These are phyloP conservation scores for Heteropelma amictum DNA, from an alignment of 2,888 invertebrate species.

Conservation along the genomic window DNA sequence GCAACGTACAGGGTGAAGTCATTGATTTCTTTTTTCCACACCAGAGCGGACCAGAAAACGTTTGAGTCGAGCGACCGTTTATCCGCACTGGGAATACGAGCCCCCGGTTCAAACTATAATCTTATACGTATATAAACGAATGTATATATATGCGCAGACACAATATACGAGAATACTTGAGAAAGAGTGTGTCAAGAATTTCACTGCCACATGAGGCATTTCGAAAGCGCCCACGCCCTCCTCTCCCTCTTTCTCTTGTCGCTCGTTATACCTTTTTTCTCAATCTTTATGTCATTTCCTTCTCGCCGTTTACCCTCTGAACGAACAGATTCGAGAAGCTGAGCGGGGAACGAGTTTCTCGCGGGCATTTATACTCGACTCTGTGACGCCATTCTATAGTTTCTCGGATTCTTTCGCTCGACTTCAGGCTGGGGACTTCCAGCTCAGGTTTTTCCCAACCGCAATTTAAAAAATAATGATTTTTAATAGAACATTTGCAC, in stretches of 20 bases:
- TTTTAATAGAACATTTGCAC: no score
- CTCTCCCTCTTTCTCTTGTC: conserved; percentile 9
- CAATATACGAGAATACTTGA: conserved; percentile 9
- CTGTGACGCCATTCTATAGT: conserved; percentile 31
- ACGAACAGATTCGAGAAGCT: conserved; percentile 6
- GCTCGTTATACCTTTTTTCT: conserved; percentile 6
- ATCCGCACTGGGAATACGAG: conserved; percentile 13
- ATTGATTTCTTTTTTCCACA: conserved; percentile 30
- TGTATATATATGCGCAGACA: not conserved
- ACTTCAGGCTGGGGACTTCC: not conserved
- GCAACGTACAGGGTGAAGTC: conserved; percentile 36
- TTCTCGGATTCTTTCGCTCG: not conserved
- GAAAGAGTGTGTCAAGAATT: conserved; percentile 40
- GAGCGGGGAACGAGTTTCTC: conserved; percentile 41
- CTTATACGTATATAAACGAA: conserved; percentile 8
- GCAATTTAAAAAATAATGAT: no score
- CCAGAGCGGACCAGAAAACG: conserved; percentile 14
- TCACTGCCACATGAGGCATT: conserved; percentile 26
- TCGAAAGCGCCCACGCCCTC: conserved; percentile 45
- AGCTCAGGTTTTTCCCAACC: conserved; percentile 3
- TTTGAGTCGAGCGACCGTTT: conserved; percentile 4
- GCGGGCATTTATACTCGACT: not conserved
- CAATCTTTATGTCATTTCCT: conserved; percentile 27
- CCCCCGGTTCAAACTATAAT: conserved; percentile 16
- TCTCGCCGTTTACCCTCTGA: conserved; percentile 7